Percentiles rank a stretch among this genome's conserved stretches.
Evolutionary conservation across 2,113 vertebrate species (phyloP).

Genomic region (Larimichthys crocea): DNA sequence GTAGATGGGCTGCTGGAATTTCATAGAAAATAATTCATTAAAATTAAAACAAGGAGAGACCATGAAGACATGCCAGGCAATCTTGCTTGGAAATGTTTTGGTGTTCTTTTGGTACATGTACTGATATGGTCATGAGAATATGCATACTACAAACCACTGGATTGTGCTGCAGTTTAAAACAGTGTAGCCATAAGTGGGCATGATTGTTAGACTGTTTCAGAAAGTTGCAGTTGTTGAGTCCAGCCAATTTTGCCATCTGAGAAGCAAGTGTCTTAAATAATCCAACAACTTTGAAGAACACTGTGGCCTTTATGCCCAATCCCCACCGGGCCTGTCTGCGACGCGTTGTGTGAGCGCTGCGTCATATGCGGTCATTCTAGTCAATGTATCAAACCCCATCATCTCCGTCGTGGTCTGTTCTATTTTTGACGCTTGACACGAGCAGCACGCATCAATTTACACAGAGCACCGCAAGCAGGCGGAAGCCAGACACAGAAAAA

Average conservation of each 20-base stretch:
- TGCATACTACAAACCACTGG: background rate
- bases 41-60: slow-evolving; percentile 63
- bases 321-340: too few species aligned
- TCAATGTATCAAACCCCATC: too few species aligned
- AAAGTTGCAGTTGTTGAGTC: background rate
- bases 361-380: too few species aligned
- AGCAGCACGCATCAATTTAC: too few species aligned
- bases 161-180: background rate
- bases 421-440: too few species aligned
- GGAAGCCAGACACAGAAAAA: too few species aligned
- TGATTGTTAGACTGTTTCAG: background rate
- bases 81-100: slow-evolving; percentile 20
- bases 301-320: too few species aligned
- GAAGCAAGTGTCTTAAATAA: background rate
- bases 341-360: too few species aligned
- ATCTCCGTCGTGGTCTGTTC: too few species aligned
- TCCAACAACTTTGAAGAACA: background rate
- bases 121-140: slow-evolving; percentile 4
- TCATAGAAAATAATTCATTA: slow-evolving; percentile 73
- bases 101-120: background rate
- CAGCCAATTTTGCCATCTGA: background rate
- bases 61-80: slow-evolving; percentile 53
- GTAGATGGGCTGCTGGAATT: slow-evolving; percentile 67
- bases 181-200: too few species aligned
- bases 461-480: too few species aligned